phyloP scores from a whole-genome alignment of 2,888 invertebrate genomes.

The Watsonalla binaria region DNA sequence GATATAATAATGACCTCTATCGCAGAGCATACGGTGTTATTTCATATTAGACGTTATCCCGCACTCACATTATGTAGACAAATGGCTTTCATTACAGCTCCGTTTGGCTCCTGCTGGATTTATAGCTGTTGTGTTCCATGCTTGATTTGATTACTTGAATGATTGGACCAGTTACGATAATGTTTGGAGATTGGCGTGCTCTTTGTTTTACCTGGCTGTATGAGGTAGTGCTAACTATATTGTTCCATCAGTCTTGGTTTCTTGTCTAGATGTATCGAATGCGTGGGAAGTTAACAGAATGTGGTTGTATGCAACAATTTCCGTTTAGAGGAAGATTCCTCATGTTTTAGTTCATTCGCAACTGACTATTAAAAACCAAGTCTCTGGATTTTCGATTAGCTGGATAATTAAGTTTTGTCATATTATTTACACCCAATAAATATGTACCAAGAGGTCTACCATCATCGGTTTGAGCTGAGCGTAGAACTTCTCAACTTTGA shows the following conservation, averaged over 20 bases:
- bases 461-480: too few species aligned
- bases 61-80: constrained; percentile 62
- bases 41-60: constrained; percentile 68
- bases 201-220: not conserved
- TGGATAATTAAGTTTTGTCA: too few species aligned
- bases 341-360: too few species aligned
- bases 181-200: not conserved
- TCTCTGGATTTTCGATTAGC: too few species aligned
- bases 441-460: too few species aligned
- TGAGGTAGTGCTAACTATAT: not conserved
- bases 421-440: too few species aligned
- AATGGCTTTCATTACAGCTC: constrained; percentile 60
- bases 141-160: constrained; percentile 9
- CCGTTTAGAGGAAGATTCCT: too few species aligned
- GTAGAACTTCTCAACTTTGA: too few species aligned
- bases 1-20: constrained; percentile 53
- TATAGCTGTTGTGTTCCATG: constrained; percentile 11
- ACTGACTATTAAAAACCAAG: too few species aligned
- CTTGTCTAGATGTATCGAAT: not conserved
- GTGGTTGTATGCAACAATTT: too few species aligned
- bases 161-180: not conserved
- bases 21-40: constrained; percentile 51
- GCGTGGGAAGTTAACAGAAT: too few species aligned
- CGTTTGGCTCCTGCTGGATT: constrained; percentile 5
- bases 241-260: not conserved